Conservation (phyloP, 2,113 vertebrate species). For the Pterocles orientalis region DNA sequence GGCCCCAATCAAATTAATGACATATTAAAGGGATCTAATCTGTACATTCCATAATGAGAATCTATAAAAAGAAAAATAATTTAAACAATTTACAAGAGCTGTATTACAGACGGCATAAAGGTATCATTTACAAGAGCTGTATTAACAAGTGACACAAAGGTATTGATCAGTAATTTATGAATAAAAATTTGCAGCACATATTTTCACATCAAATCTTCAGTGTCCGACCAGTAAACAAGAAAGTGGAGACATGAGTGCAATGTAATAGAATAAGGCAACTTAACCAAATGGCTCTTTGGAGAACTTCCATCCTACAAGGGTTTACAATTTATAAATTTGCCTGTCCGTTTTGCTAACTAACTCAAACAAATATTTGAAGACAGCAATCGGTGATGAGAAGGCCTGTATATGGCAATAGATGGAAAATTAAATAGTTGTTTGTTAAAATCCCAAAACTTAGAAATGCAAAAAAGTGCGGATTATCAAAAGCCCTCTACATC, state of each 20-base stretch:
- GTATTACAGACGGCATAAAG: slow-evolving; percentile 70
- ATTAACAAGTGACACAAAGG: slow-evolving; percentile 67
- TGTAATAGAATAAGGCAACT: slow-evolving; percentile 74
- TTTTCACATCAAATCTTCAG: slow-evolving; percentile 73
- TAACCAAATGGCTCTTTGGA: slow-evolving; percentile 56
- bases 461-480: background rate
- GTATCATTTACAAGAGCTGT: slow-evolving; percentile 75
- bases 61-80: slow-evolving; percentile 78
- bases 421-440: background rate
- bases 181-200: slow-evolving; percentile 69
- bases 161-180: slow-evolving; percentile 64
- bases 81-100: slow-evolving; percentile 79
- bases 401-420: background rate
- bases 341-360: background rate
- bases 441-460: slow-evolving; percentile 25
- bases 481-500: background rate
- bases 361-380: background rate
- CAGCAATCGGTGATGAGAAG: slow-evolving; percentile 1
- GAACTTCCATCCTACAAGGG: background rate
- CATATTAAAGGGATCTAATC: slow-evolving; percentile 63
- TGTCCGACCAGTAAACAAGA: slow-evolving; percentile 70
- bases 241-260: slow-evolving; percentile 55
- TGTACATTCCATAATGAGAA: slow-evolving; percentile 68
- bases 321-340: background rate
- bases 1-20: slow-evolving; percentile 51